Conservation (phyloP, 1,140 invertebrate genomes). For the Pollicipes pollicipes region DNA sequence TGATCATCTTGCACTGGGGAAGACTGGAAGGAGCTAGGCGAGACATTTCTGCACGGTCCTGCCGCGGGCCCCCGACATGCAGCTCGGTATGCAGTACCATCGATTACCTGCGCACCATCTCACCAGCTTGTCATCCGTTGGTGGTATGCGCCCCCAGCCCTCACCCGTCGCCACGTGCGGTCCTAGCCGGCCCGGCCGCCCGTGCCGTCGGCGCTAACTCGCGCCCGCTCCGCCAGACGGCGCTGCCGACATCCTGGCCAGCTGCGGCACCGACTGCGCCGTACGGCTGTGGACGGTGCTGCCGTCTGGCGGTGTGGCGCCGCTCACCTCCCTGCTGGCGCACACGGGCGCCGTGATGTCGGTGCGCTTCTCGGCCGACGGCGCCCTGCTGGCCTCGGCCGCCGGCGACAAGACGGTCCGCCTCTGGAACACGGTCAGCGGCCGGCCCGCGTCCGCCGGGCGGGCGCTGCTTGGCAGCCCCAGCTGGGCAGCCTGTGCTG, state of each 20-base stretch:
- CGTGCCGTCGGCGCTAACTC: slow-evolving; percentile 23
- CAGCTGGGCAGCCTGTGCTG: no score
- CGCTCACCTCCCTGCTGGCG: slow-evolving; percentile 35
- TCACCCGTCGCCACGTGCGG: no score
- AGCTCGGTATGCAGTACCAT: no score
- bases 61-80: no score
- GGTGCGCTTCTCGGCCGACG: slow-evolving; percentile 89
- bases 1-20: no score
- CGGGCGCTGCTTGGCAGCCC: not conserved
- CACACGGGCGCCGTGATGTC: slow-evolving; percentile 64
- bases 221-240: slow-evolving; percentile 14
- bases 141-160: no score
- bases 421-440: slow-evolving; percentile 53
- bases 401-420: slow-evolving; percentile 52
- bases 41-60: no score
- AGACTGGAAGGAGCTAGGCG: no score
- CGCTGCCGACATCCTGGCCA: slow-evolving; percentile 37
- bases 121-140: no score
- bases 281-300: slow-evolving; percentile 52
- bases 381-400: slow-evolving; percentile 76
- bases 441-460: not conserved
- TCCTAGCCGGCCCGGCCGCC: no score
- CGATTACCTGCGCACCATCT: no score
- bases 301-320: slow-evolving; percentile 22
- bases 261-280: slow-evolving; percentile 50